A percentile compares a stretch with the other conserved stretches of the same genome.
These are phyloP conservation scores for Hippoglossus hippoglossus DNA, from an alignment of 2,797 vertebrate genomes.

Conservation along the genomic window DNA sequence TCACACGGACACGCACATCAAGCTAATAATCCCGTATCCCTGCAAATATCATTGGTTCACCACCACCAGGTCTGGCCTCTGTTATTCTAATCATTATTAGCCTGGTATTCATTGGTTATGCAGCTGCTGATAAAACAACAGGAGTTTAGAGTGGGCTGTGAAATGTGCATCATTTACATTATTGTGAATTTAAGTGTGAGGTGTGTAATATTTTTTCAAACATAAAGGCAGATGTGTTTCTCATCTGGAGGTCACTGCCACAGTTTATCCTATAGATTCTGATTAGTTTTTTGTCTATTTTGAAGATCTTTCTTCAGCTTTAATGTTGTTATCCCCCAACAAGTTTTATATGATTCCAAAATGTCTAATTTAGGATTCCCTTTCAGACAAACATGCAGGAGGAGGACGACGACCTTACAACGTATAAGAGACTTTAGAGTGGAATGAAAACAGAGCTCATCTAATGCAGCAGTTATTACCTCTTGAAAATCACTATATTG, in stretches of 20 bases:
- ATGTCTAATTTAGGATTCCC: neutral
- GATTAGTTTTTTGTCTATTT: too few species aligned
- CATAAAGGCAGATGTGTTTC: neutral
- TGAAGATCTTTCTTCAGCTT: too few species aligned
- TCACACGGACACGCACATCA: conserved; percentile 46
- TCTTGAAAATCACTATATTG: too few species aligned
- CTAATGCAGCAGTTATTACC: too few species aligned
- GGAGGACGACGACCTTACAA: neutral
- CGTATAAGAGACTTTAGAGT: too few species aligned
- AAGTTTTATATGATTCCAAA: too few species aligned
- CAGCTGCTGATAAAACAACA: conserved; percentile 47
- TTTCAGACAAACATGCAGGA: neutral
- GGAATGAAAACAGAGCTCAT: too few species aligned
- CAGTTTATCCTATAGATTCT: too few species aligned
- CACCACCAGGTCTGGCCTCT: conserved; percentile 53
- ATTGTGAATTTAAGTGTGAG: conserved; percentile 12
- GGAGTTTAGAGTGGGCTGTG: conserved; percentile 15
- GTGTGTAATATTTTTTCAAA: conserved; percentile 6
- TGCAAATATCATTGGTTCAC: conserved; percentile 53
- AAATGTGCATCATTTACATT: conserved; percentile 11
- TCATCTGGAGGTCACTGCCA: too few species aligned
- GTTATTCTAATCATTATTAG: conserved; percentile 26
- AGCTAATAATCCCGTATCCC: conserved; percentile 41
- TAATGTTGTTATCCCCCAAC: too few species aligned
- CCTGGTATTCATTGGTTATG: conserved; percentile 60